Conservation (phyloP, 2,888 invertebrate genomes). For the Coenonympha arcania region DNA sequence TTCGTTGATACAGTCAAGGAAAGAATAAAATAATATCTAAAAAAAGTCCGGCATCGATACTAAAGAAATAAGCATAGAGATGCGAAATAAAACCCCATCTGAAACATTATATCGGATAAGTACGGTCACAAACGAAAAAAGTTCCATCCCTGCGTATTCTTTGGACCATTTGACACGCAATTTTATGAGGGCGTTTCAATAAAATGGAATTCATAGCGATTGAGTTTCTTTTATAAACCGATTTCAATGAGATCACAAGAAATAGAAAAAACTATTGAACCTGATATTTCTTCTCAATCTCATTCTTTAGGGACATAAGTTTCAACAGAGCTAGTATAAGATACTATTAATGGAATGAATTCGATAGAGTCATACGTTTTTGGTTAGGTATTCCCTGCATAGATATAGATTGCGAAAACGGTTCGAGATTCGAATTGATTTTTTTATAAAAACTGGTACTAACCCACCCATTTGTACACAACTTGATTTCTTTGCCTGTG, state of each 20-base stretch:
- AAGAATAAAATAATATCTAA: not conserved
- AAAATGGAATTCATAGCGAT: slow-evolving; percentile 44
- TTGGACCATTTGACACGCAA: slow-evolving; percentile 48
- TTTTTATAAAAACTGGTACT: too few relatives aligned
- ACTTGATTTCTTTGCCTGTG: too few relatives aligned
- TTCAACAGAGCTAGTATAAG: too few relatives aligned
- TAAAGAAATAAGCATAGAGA: slow-evolving; percentile 18
- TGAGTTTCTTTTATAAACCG: slow-evolving; percentile 23
- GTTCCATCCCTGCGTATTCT: slow-evolving; percentile 39
- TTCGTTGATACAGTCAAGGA: too few relatives aligned
- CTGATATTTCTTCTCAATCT: not conserved
- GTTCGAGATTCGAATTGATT: too few relatives aligned
- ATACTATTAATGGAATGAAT: too few relatives aligned
- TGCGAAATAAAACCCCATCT: slow-evolving; percentile 22
- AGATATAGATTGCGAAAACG: too few relatives aligned
- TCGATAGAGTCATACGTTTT: too few relatives aligned
- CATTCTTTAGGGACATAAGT: too few relatives aligned
- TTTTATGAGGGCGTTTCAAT: slow-evolving; percentile 55
- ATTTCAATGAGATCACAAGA: slow-evolving; percentile 11
- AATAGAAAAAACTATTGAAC: not conserved
- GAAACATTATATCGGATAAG: slow-evolving; percentile 36
- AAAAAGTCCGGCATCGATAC: slow-evolving; percentile 17
- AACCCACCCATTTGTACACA: too few relatives aligned
- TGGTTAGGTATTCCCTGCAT: too few relatives aligned
- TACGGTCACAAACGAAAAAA: slow-evolving; percentile 37